phyloP scores from a whole-genome alignment of 2,113 vertebrate species.

The Phalacrocorax aristotelis region DNA sequence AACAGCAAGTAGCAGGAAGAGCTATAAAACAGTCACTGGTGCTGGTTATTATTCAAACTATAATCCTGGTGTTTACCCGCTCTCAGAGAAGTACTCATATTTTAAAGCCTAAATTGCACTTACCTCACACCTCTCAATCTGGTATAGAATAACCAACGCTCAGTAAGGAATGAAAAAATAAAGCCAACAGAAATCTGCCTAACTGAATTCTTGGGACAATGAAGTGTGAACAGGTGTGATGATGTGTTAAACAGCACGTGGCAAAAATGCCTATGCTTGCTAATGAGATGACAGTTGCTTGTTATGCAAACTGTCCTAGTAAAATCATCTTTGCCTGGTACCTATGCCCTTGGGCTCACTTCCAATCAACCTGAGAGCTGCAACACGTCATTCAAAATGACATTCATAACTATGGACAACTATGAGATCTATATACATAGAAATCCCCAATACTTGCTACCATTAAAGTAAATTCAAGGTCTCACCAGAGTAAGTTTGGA shows the following conservation, averaged over 20 bases:
- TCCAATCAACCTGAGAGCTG: constrained; percentile 35
- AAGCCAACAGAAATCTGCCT: not conserved
- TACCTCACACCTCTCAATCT: not conserved
- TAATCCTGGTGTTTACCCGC: not conserved
- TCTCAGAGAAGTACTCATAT: not conserved
- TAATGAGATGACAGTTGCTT: constrained; percentile 66
- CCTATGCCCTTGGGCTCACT: constrained; percentile 59
- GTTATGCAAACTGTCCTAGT: constrained; percentile 52
- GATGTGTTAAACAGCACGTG: constrained; percentile 65
- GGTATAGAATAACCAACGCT: not conserved
- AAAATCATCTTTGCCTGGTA: constrained; percentile 44
- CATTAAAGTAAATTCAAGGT: not conserved
- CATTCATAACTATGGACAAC: constrained; percentile 28
- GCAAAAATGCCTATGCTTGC: constrained; percentile 49
- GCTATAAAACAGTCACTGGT: not conserved
- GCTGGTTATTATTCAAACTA: not conserved
- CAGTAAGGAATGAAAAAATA: not conserved
- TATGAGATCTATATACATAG: not conserved
- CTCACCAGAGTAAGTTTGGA: not conserved
- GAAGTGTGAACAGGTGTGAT: constrained; percentile 57
- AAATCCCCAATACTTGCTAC: not conserved
- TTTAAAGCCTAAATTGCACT: not conserved
- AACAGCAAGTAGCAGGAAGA: not conserved
- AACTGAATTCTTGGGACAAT: constrained; percentile 40
- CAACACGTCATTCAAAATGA: constrained; percentile 13